Evolutionary conservation across 2,888 invertebrate genomes (phyloP).

Genomic region (Acrobasis suavella): DNA sequence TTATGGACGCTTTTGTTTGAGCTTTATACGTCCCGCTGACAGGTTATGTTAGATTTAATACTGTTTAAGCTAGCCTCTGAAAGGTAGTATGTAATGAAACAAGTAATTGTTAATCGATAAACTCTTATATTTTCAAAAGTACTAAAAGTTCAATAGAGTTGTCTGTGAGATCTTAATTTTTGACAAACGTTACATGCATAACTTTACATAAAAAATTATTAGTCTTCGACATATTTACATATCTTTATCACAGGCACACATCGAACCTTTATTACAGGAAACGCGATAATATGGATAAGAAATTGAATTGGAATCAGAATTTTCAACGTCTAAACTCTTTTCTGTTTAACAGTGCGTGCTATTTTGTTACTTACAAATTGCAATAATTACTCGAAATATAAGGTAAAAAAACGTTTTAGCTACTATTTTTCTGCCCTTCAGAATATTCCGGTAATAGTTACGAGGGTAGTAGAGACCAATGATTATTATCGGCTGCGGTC

Average conservation of each 20-base stretch:
- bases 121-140: background rate
- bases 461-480: background rate
- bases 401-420: background rate
- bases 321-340: too few species aligned
- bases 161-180: too few species aligned
- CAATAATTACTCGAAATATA: background rate
- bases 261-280: too few species aligned
- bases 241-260: too few species aligned
- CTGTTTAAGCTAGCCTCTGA: background rate
- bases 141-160: too few species aligned
- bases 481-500: background rate
- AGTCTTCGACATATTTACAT: too few species aligned
- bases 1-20: constrained; percentile 25
- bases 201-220: too few species aligned
- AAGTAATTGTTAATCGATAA: background rate
- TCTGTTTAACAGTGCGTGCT: background rate
- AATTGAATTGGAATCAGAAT: too few species aligned
- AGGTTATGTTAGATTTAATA: constrained; percentile 16
- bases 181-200: too few species aligned
- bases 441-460: background rate
- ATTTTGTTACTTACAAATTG: background rate
- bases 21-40: constrained; percentile 33
- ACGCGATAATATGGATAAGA: too few species aligned
- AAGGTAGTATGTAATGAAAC: background rate
- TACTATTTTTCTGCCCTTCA: background rate